Percentiles rank a stretch among this genome's conserved stretches.
These are phyloP conservation scores for Brachionus koreanus DNA, from an alignment of 1,140 invertebrate species.

Conservation along the genomic window DNA sequence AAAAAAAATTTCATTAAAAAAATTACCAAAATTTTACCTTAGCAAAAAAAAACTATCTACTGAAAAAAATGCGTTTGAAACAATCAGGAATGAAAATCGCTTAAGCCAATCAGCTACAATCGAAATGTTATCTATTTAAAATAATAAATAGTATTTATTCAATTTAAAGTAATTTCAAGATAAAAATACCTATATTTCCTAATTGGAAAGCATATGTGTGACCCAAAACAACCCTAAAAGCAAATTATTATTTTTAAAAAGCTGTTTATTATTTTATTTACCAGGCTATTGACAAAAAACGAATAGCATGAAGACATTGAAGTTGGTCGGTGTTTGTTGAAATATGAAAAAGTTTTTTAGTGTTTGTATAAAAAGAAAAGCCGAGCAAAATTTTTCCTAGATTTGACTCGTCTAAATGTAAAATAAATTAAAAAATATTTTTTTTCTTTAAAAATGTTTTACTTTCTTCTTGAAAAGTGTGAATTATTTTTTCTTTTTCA, in stretches of 20 bases:
- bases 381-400: background rate
- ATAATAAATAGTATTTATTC: background rate
- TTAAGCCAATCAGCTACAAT: background rate
- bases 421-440: background rate
- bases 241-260: background rate
- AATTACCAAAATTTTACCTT: too few species aligned
- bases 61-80: constrained; percentile 41
- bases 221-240: constrained; percentile 26
- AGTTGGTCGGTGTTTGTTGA: constrained; percentile 4
- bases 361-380: constrained; percentile 27
- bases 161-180: background rate
- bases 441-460: background rate
- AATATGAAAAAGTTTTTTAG: constrained; percentile 19
- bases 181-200: background rate
- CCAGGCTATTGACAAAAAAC: constrained; percentile 30
- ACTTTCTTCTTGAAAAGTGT: constrained; percentile 33
- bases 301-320: constrained; percentile 37
- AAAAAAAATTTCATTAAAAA: too few species aligned
- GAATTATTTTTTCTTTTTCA: constrained; percentile 25
- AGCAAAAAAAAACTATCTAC: constrained; percentile 37
- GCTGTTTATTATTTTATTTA: background rate
- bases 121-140: background rate
- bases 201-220: constrained; percentile 28
- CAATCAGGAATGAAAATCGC: constrained; percentile 23
- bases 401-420: background rate